Percentiles rank a stretch among this genome's conserved stretches.
Evolutionary conservation across 2,797 vertebrate species (phyloP).

Genomic region (Philypnodon macrostomus): DNA sequence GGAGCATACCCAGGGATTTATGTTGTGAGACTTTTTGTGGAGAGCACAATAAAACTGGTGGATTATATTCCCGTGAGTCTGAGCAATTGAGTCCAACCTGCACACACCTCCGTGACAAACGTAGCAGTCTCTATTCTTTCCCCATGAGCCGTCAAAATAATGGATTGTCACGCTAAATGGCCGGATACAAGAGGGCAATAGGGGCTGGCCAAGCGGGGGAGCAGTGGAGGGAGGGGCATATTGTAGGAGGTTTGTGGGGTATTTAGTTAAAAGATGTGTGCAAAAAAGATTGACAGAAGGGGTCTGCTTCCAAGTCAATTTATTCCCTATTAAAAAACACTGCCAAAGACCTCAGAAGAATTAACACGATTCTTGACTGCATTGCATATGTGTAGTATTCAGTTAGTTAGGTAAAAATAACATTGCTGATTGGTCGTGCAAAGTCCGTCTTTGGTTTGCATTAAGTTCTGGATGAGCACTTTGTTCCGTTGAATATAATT

Average conservation of each 20-base stretch:
- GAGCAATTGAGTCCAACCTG: no score
- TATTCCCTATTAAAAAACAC: conserved; percentile 56
- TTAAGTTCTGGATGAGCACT: conserved; percentile 14
- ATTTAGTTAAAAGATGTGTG: conserved; percentile 51
- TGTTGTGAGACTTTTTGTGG: no score
- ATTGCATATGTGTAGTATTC: no score
- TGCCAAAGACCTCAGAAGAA: conserved; percentile 45
- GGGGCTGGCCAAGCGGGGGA: conserved; percentile 48
- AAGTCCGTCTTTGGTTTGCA: conserved; percentile 32
- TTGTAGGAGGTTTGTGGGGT: conserved; percentile 44
- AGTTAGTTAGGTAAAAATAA: conserved; percentile 14
- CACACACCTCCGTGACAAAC: no score
- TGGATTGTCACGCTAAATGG: conserved; percentile 72
- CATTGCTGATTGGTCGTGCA: conserved; percentile 9
- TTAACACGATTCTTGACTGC: conserved; percentile 38
- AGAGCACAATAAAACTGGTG: no score
- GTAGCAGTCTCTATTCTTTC: conserved; percentile 52
- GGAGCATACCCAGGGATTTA: no score
- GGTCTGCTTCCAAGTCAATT: conserved; percentile 59
- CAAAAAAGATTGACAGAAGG: conserved; percentile 45
- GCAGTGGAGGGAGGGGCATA: conserved; percentile 47
- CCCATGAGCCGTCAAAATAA: conserved; percentile 67
- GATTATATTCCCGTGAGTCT: no score
- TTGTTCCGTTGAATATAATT: conserved; percentile 37
- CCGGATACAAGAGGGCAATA: conserved; percentile 70